Conservation (phyloP, 2,113 vertebrate genomes). For the Hyperopisus bebe region DNA sequence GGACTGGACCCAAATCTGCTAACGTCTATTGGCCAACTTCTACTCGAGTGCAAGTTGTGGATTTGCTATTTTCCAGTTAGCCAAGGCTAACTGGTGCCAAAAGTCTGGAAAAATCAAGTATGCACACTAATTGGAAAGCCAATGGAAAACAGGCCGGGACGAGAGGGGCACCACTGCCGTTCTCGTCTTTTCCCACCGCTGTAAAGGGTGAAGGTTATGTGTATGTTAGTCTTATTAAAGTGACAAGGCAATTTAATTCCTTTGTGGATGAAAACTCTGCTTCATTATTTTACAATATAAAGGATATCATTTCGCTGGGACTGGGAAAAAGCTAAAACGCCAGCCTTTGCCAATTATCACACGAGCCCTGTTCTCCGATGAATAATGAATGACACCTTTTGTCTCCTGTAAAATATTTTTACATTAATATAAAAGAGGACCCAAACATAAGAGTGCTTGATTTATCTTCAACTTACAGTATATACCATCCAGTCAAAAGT, state of each 20-base stretch:
- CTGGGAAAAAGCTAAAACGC: constrained; percentile 98
- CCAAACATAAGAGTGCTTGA: constrained; percentile 77
- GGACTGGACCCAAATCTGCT: neutral
- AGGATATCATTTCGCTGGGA: constrained; percentile 88
- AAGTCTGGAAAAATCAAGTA: neutral
- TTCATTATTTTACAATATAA: constrained; percentile 87
- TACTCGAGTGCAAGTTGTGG: neutral
- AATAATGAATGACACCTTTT: constrained; percentile 98
- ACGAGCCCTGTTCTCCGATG: constrained; percentile 75
- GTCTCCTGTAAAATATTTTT: constrained; percentile 92
- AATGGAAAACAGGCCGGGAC: constrained; percentile 55
- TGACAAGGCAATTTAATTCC: constrained; percentile 81
- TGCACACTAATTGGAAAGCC: constrained; percentile 59
- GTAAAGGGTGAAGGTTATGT: constrained; percentile 76
- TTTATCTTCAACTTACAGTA: constrained; percentile 69
- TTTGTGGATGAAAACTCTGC: constrained; percentile 82
- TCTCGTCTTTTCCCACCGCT: constrained; percentile 60
- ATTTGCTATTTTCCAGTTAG: neutral
- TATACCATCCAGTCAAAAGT: constrained; percentile 40
- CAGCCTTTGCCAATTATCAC: constrained; percentile 89
- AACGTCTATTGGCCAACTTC: neutral
- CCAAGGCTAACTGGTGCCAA: neutral
- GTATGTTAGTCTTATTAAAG: constrained; percentile 79
- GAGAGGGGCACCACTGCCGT: constrained; percentile 37
- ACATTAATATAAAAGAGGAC: constrained; percentile 80